Base-by-base conservation (phyloP, 2,797 vertebrate genomes). In the Labeo calbasu region DNA sequence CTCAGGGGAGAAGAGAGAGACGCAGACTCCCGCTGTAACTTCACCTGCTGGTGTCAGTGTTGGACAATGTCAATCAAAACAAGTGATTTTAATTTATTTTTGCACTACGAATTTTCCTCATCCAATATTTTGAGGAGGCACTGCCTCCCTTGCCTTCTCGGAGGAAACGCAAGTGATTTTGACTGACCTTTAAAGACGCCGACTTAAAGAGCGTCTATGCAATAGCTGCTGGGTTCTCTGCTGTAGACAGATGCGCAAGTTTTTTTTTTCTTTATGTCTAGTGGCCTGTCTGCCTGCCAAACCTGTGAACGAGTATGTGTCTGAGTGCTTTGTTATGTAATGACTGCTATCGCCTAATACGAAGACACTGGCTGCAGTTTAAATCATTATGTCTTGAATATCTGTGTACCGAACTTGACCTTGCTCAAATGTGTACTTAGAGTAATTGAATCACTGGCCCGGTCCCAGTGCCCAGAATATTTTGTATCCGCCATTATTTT, bases 371-470 rank as follows among this genome's bases (percentile, higher is more conserved):
- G 72, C 85, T 77, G 82, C 71, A 77, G 53, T 84, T 84, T 86
- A 65, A 79, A 75, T 77, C 69, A 61, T 82, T 61, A 84, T 78
- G 79, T 73, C 82, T 65, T 76, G 50, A 72, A 84, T 65, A 81
- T 84, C 82, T 15, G 57, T 72, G 79, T 66, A 84, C 78, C 36
- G 25, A 63, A 46, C 43, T 48, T 81, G 57, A 86, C 86, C 77
- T 84, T 84, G 72, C 25, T 71, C 72, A 77, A 81, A 86, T 84
- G 76, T 77, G 82, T 86, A 80, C 82, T 86, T 81, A 25, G 50
- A 78, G 72, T 82, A 84, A 87, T 84, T 82, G 86, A 87, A 78
- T 81, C 79, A 51, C n/a, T 84, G 73, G 83, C 55, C 72, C n/a
- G 4, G 36, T 57, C 40, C 57, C 85, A 86, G 50, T 55, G n/a